Conservation (phyloP, 1,140 invertebrate species). For the Belonocnema kinseyi region DNA sequence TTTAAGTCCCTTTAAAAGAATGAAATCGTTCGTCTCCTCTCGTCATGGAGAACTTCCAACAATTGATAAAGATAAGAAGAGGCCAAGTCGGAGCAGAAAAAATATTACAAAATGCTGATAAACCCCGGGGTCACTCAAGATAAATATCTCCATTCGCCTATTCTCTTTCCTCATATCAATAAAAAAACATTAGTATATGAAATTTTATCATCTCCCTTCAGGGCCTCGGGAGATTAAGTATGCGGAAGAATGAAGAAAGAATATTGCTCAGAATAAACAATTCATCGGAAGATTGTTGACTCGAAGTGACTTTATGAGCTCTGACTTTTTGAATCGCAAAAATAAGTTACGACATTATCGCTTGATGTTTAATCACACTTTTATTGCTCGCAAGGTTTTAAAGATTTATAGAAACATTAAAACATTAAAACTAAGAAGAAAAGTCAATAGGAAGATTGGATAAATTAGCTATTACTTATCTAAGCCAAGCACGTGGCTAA, state of each 20-base stretch:
- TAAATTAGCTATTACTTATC: constrained; percentile 1
- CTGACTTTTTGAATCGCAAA: not conserved
- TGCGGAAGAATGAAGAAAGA: not conserved
- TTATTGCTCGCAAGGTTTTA: constrained; percentile 1
- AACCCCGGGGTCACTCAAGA: constrained; percentile 35
- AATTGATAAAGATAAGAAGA: constrained; percentile 42
- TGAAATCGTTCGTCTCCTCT: constrained; percentile 23
- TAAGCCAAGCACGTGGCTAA: constrained; percentile 33
- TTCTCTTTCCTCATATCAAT: not conserved
- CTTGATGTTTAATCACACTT: constrained; percentile 9
- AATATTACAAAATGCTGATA: constrained; percentile 64
- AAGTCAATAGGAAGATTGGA: not conserved
- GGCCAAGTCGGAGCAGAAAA: constrained; percentile 44
- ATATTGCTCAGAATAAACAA: not conserved
- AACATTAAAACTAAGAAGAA: not conserved
- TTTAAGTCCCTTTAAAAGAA: not conserved
- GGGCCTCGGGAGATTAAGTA: not conserved
- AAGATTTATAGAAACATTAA: constrained; percentile 14
- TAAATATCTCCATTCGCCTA: constrained; percentile 25
- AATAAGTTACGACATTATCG: constrained; percentile 12
- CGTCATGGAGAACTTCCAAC: constrained; percentile 34
- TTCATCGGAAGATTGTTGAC: not conserved
- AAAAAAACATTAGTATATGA: not conserved
- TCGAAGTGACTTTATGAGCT: not conserved
- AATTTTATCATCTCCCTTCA: not conserved